phyloP scores from a whole-genome alignment of 64 coral and sea anemone genomes.

The Anthopleura sola region DNA sequence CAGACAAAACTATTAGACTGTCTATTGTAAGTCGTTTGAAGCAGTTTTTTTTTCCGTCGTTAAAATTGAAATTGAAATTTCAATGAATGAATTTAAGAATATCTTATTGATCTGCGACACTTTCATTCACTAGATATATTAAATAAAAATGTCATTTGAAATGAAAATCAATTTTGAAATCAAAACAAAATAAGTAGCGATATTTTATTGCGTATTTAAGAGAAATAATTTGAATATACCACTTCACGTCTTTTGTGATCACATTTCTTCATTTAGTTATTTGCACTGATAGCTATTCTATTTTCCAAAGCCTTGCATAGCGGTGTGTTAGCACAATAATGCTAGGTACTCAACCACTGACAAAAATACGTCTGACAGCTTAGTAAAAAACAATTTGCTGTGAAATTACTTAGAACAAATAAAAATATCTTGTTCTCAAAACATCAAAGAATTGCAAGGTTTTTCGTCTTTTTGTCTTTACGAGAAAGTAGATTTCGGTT shows the following conservation, averaged over 20 bases:
- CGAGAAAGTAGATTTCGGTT: neutral
- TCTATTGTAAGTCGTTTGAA: too few species aligned
- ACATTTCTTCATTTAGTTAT: neutral
- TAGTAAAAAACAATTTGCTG: neutral
- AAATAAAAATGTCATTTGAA: neutral
- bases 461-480: too few species aligned
- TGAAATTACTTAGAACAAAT: neutral
- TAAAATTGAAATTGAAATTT: too few species aligned
- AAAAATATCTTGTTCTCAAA: neutral
- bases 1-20: too few species aligned
- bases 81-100: too few species aligned
- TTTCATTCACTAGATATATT: too few species aligned
- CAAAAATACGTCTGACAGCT: neutral
- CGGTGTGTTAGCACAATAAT: neutral
- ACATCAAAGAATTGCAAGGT: neutral
- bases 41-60: too few species aligned
- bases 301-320: neutral
- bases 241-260: neutral
- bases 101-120: too few species aligned
- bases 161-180: neutral
- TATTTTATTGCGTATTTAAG: neutral
- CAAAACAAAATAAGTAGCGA: neutral
- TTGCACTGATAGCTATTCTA: neutral
- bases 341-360: neutral
- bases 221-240: neutral